A percentile compares a stretch with the other conserved stretches of the same genome.
phyloP scores from a whole-genome alignment of 2,888 invertebrate genomes.

The Eustalomyia histrio region DNA sequence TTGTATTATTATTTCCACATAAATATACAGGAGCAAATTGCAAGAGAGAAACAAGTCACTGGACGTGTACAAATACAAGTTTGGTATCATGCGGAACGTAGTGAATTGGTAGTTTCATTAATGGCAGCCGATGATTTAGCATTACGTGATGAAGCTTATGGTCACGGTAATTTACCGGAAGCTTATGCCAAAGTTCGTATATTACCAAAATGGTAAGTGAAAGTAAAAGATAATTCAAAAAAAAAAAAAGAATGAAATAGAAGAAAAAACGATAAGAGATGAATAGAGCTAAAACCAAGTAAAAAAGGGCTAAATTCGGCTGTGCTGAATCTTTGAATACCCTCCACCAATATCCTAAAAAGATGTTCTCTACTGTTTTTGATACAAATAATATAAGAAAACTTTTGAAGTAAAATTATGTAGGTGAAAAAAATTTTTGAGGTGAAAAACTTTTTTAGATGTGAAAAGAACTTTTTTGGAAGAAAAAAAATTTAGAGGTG shows the following conservation, averaged over 20 bases:
- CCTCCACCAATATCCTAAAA: no score
- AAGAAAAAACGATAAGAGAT: no score
- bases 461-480: no score
- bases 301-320: no score
- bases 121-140: constrained; percentile 92
- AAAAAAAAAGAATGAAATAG: neutral
- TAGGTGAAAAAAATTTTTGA: no score
- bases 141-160: constrained; percentile 87
- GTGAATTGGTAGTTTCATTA: constrained; percentile 90
- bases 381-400: no score
- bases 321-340: no score
- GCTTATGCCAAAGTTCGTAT: constrained; percentile 91
- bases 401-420: no score
- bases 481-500: no score
- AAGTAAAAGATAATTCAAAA: neutral
- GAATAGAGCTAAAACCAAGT: no score
- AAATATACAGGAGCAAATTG: constrained; percentile 84
- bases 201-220: constrained; percentile 87
- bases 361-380: no score
- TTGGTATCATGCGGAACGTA: constrained; percentile 91
- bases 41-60: constrained; percentile 87
- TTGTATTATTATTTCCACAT: constrained; percentile 5
- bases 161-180: constrained; percentile 89
- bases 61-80: constrained; percentile 93
- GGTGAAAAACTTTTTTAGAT: no score